Evolutionary conservation across 2,113 vertebrate species (phyloP).

Genomic region (Mionectes macconnelli): DNA sequence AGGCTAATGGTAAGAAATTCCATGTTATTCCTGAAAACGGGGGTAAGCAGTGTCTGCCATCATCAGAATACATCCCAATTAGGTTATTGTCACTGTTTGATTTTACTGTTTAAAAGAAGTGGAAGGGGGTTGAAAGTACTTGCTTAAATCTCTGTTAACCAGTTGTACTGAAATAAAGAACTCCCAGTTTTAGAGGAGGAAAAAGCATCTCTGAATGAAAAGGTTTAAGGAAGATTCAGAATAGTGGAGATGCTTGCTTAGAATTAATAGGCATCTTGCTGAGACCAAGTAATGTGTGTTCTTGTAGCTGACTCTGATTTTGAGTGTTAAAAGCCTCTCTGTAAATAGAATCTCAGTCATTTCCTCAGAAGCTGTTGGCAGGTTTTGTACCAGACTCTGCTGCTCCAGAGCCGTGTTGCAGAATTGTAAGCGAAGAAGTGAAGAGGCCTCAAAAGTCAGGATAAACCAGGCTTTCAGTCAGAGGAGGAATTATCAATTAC

Average conservation of each 20-base stretch:
- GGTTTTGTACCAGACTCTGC: neutral
- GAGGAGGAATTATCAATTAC: neutral
- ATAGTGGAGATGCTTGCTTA: neutral
- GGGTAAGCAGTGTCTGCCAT: too few relatives aligned
- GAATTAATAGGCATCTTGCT: neutral
- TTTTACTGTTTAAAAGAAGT: neutral
- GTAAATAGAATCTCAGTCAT: neutral
- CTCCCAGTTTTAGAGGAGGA: neutral
- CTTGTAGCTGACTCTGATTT: neutral
- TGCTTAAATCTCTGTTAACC: neutral
- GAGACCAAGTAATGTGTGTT: neutral
- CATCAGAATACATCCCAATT: neutral
- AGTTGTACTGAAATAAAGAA: neutral
- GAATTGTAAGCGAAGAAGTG: neutral
- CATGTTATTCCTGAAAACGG: neutral
- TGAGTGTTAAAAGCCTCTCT: neutral
- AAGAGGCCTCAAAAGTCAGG: neutral
- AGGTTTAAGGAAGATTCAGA: neutral
- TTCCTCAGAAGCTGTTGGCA: neutral
- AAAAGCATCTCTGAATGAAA: neutral
- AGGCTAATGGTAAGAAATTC: slow-evolving; percentile 88
- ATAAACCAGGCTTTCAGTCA: neutral
- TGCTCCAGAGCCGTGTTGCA: neutral
- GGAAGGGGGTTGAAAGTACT: neutral
- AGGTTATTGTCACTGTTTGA: too few relatives aligned